phyloP scores from a whole-genome alignment of 2,888 invertebrate genomes.

The Ectemnius cavifrons region DNA sequence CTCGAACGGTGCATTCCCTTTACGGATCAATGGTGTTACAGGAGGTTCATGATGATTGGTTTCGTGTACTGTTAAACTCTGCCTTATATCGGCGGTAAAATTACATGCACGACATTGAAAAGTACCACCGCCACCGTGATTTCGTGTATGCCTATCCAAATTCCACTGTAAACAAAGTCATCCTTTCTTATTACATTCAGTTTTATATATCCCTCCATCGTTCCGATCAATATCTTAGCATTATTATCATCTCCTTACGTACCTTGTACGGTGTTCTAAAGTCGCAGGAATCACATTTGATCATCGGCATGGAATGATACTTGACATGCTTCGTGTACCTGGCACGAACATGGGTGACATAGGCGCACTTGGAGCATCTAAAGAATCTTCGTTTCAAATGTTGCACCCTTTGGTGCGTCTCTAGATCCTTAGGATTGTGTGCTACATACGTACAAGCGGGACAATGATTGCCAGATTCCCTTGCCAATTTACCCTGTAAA shows the following conservation, averaged over 20 bases:
- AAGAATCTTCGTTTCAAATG: conserved; percentile 90
- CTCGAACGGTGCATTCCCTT: conserved; percentile 67
- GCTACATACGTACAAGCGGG: conserved; percentile 86
- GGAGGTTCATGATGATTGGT: conserved; percentile 93
- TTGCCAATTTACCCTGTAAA: conserved; percentile 45
- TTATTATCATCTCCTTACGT: conserved; percentile 13
- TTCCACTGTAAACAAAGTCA: conserved; percentile 83
- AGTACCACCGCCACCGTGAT: conserved; percentile 91
- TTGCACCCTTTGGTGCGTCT: conserved; percentile 86
- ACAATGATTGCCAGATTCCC: conserved; percentile 75
- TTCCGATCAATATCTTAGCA: not conserved
- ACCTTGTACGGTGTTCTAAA: conserved; percentile 88
- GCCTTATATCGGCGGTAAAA: conserved; percentile 94
- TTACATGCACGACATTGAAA: conserved; percentile 93
- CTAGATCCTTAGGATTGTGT: conserved; percentile 82
- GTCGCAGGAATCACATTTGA: conserved; percentile 95
- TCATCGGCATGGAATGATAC: conserved; percentile 96
- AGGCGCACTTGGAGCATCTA: conserved; percentile 94
- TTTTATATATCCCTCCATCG: not conserved
- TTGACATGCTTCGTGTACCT: conserved; percentile 95
- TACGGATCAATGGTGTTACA: conserved; percentile 82
- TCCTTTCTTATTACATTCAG: not conserved
- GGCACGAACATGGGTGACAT: conserved; percentile 93
- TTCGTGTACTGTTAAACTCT: conserved; percentile 94
- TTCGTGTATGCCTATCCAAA: conserved; percentile 94